Conservation (phyloP, 2,888 invertebrate species). For the Lithodes maja region DNA sequence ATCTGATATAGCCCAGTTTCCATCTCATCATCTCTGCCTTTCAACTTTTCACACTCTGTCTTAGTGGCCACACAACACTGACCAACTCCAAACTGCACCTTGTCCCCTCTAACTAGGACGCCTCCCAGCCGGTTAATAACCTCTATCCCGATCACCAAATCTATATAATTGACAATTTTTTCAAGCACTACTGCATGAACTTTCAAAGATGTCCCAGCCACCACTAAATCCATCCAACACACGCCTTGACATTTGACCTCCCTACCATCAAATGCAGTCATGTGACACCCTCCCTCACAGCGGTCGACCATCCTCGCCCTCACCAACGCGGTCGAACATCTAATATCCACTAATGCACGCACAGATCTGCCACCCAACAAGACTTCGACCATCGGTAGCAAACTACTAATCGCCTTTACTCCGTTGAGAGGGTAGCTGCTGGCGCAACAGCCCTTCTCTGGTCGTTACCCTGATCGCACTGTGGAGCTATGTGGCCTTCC, state of each 20-base stretch:
- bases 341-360: constrained; percentile 21
- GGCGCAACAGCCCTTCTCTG: too few relatives aligned
- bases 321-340: constrained; percentile 20
- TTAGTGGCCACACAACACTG: too few relatives aligned
- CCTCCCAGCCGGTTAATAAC: constrained; percentile 32
- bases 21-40: background rate
- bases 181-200: constrained; percentile 12
- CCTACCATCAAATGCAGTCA: too few relatives aligned
- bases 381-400: too few relatives aligned
- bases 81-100: too few relatives aligned
- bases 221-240: background rate
- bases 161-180: background rate
- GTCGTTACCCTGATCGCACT: too few relatives aligned
- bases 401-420: background rate
- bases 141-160: background rate
- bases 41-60: too few relatives aligned
- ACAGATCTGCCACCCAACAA: background rate
- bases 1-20: background rate
- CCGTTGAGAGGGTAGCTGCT: too few relatives aligned
- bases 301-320: too few relatives aligned
- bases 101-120: background rate
- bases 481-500: too few relatives aligned
- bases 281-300: too few relatives aligned
- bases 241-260: background rate
- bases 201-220: background rate